Evolutionary conservation across 2,888 invertebrate genomes (phyloP).

Genomic region (Eupithecia inturbata): DNA sequence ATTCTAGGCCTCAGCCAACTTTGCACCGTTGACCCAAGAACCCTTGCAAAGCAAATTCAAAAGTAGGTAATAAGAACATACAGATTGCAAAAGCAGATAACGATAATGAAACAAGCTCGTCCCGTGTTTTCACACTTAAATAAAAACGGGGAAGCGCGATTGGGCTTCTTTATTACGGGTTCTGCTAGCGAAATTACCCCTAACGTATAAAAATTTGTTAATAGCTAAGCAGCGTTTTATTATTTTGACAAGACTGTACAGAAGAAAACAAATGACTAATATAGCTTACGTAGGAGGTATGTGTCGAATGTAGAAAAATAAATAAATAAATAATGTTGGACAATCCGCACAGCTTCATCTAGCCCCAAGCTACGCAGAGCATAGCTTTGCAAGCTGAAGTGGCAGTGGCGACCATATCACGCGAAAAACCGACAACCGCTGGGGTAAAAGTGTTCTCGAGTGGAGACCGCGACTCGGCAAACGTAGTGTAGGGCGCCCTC

Average conservation of each 20-base stretch:
- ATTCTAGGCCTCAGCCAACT: constrained; percentile 17
- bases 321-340: too few relatives aligned
- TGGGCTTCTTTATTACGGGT: neutral
- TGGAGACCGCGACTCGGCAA: too few relatives aligned
- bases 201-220: neutral
- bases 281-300: neutral
- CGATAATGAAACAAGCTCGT: constrained; percentile 50
- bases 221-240: neutral
- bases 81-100: constrained; percentile 59
- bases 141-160: constrained; percentile 20
- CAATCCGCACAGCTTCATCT: too few relatives aligned
- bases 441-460: too few relatives aligned
- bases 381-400: too few relatives aligned
- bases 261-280: neutral
- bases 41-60: constrained; percentile 27
- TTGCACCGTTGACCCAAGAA: constrained; percentile 28
- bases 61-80: constrained; percentile 38
- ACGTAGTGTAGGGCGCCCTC: too few relatives aligned
- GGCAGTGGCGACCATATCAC: too few relatives aligned
- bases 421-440: too few relatives aligned
- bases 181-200: neutral
- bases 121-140: constrained; percentile 30
- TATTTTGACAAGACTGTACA: neutral
- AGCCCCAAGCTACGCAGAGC: too few relatives aligned
- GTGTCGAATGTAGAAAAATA: neutral